Percentiles rank a stretch among this genome's conserved stretches.
Conservation (phyloP, 2,888 invertebrate genomes). For the Pelosia muscerda region DNA sequence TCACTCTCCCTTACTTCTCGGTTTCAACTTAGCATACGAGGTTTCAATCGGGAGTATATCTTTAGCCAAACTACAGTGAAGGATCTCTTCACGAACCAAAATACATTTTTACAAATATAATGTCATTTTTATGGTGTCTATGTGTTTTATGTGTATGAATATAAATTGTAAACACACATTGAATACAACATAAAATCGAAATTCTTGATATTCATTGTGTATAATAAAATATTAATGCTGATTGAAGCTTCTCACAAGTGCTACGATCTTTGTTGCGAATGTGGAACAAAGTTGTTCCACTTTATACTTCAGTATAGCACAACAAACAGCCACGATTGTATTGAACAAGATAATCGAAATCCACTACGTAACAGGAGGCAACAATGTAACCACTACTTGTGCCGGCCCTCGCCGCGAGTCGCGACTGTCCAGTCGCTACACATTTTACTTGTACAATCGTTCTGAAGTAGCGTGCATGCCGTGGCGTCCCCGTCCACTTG, state of each 20-base stretch:
- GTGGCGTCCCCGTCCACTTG: not conserved
- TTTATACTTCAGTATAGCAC: not conserved
- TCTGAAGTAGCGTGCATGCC: constrained; percentile 3
- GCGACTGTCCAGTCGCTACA: not conserved
- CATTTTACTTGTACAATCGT: constrained; percentile 8
- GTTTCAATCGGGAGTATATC: too few relatives aligned
- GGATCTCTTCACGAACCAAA: too few relatives aligned
- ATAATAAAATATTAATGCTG: not conserved
- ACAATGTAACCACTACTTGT: constrained; percentile 12
- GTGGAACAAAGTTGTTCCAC: not conserved
- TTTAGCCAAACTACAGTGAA: too few relatives aligned
- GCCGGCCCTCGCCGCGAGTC: not conserved
- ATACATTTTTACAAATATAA: too few relatives aligned
- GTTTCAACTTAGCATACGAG: too few relatives aligned
- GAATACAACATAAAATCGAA: not conserved
- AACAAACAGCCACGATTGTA: not conserved
- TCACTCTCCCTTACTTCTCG: too few relatives aligned
- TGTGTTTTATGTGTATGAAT: too few relatives aligned
- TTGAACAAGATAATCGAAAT: constrained; percentile 10
- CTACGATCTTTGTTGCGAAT: not conserved
- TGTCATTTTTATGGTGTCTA: too few relatives aligned
- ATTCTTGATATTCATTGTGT: not conserved
- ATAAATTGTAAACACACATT: too few relatives aligned
- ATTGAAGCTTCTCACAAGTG: not conserved
- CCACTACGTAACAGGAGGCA: not conserved